phyloP scores from a whole-genome alignment of 2,888 invertebrate genomes.

The Macaria notata region DNA sequence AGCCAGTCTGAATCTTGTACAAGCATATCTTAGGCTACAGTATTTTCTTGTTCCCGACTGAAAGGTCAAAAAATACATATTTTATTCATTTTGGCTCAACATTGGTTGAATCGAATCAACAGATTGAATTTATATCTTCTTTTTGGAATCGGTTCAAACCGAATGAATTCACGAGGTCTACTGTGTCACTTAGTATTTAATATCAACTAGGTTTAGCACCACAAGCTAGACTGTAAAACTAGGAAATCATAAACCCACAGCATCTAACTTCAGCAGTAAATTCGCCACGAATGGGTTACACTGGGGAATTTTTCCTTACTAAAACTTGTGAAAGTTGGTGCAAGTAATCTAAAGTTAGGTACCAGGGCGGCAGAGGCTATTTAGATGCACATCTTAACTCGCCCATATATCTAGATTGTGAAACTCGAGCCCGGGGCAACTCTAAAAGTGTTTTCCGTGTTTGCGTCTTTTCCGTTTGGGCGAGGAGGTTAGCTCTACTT shows the following conservation, averaged over 20 bases:
- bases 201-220: background rate
- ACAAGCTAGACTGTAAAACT: too few species aligned
- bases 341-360: constrained; percentile 82
- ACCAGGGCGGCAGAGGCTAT: constrained; percentile 77
- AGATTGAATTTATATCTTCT: too few species aligned
- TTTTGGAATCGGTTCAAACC: too few species aligned
- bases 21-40: too few species aligned
- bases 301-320: constrained; percentile 56
- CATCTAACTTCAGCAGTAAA: constrained; percentile 71
- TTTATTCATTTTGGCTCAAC: too few species aligned
- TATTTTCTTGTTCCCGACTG: too few species aligned
- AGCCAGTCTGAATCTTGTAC: too few species aligned
- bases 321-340: constrained; percentile 58
- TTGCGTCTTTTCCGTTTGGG: constrained; percentile 14
- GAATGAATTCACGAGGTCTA: background rate
- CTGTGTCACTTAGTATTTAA: background rate
- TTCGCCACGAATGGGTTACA: constrained; percentile 71
- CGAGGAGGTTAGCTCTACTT: background rate
- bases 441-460: constrained; percentile 55
- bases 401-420: constrained; percentile 80
- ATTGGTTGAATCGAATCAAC: too few species aligned
- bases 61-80: too few species aligned
- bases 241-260: constrained; percentile 24
- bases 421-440: constrained; percentile 50
- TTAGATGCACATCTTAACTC: constrained; percentile 82